Evolutionary conservation across 2,113 vertebrate species (phyloP).

Genomic region (Chamaea fasciata): DNA sequence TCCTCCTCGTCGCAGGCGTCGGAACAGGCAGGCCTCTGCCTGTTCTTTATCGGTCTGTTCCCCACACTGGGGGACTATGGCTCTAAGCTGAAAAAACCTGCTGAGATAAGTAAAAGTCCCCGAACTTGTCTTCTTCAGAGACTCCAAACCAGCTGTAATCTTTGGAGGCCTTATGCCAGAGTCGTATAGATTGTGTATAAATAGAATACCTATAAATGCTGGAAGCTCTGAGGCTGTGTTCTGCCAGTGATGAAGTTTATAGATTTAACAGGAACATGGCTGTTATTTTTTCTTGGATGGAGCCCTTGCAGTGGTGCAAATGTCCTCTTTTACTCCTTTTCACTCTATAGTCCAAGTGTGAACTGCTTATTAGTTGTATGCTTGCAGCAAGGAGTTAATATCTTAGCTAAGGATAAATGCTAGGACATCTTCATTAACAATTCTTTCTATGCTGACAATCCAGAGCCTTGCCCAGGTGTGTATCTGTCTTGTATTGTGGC

Average conservation of each 20-base stretch:
- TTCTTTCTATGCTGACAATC: neutral
- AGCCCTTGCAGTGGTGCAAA: neutral
- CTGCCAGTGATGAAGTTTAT: neutral
- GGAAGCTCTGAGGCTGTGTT: neutral
- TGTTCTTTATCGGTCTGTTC: neutral
- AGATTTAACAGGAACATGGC: neutral
- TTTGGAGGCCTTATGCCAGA: fast-evolving
- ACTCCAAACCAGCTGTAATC: neutral
- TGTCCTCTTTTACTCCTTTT: neutral
- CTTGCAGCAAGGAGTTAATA: neutral
- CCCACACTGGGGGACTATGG: fast-evolving
- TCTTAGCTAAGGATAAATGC: neutral
- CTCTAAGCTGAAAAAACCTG: fast-evolving
- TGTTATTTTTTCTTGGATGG: neutral
- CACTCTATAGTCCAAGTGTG: neutral
- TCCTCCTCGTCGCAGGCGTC: fast-evolving
- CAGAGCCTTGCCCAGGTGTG: neutral
- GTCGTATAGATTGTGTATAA: fast-evolving
- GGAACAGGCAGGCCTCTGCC: fast-evolving
- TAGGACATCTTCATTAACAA: fast-evolving
- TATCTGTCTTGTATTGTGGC: neutral
- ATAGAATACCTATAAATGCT: neutral
- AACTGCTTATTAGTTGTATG: neutral
- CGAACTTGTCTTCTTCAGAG: neutral
- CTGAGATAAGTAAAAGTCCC: fast-evolving